These are phyloP conservation scores for Rotaria macrura DNA, from an alignment of 2,888 invertebrate species.

Conservation along the genomic window DNA sequence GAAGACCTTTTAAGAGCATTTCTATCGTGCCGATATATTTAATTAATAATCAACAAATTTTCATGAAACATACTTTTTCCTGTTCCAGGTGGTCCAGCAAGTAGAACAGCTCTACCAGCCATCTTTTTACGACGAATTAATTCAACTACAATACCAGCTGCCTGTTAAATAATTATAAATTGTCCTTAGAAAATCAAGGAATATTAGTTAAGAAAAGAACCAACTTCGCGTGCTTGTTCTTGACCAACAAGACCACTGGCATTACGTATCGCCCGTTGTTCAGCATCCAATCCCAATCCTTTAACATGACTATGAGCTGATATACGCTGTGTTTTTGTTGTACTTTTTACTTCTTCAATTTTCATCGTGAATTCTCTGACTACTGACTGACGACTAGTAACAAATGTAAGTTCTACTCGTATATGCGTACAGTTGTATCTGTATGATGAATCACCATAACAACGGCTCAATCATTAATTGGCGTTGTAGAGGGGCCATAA, in stretches of 20 bases:
- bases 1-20: background rate
- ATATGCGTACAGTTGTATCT: no score
- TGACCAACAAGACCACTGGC: constrained; percentile 94
- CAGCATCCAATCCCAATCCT: constrained; percentile 86
- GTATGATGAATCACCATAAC: background rate
- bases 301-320: constrained; percentile 94
- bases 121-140: constrained; percentile 90
- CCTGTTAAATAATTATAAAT: constrained; percentile 55
- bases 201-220: background rate
- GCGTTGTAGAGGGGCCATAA: background rate
- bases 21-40: no score
- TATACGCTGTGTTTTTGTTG: constrained; percentile 86
- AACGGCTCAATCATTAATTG: background rate
- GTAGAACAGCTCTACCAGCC: constrained; percentile 83
- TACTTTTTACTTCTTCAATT: constrained; percentile 95
- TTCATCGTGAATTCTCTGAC: constrained; percentile 61
- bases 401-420: no score
- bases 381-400: no score
- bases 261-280: constrained; percentile 70
- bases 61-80: constrained; percentile 55
- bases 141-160: constrained; percentile 89
- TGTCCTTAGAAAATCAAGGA: constrained; percentile 17
- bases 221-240: constrained; percentile 78
- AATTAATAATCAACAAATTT: no score
- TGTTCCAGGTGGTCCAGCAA: constrained; percentile 91